Evolutionary conservation across 2,113 vertebrate genomes (phyloP), one percentile per base, ranked within the genome.

Genomic region (Coturnix japonica): DNA sequence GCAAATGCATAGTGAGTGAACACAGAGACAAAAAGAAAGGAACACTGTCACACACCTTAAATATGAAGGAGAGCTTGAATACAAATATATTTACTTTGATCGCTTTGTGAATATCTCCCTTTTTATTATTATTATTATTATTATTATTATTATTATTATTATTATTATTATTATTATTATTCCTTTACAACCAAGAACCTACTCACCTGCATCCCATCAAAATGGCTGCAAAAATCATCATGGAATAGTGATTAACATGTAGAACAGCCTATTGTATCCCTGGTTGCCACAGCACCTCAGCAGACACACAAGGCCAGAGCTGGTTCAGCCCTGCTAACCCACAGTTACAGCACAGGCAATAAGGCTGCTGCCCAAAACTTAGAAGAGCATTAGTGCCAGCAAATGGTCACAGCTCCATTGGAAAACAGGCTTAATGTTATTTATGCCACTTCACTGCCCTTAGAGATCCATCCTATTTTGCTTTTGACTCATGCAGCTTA

Each of bases 281-380:
- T 39, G 66, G 54, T 47, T 75, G 51, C 23, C 41, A 15, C 67
- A 70, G 49, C 49, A 73, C 47, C 69, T 65, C 81, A 66, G 46
- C 69, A 86, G 73, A 61, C 41, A 44, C 23, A 17, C 1, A 4
- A 41, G 7, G 49, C 46, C 73, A 61, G 69, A 31, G n/a, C 25
- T n/a, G 39, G 41, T 59, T 44, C 39, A 21, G 60, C 14, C 47
- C 59, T 70, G 59, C 54, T 78, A 85, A 75, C 6, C 53, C 54
- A 16, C 0, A 0, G 9, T 46, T 31, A 33, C 33, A 65, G 35
- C 39, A 43, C 43, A 76, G 35, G 18, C 56, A 46, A 16, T 12
- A 51, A 53, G 5, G 43, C 31, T 47, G 28, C 53, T 85, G 22
- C 18, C n/a, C 16, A 30, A 23, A 80, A 15, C 19, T 0, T 53